These are phyloP conservation scores for Mellilla xanthometata DNA, from an alignment of 2,888 invertebrate genomes.

Conservation along the genomic window DNA sequence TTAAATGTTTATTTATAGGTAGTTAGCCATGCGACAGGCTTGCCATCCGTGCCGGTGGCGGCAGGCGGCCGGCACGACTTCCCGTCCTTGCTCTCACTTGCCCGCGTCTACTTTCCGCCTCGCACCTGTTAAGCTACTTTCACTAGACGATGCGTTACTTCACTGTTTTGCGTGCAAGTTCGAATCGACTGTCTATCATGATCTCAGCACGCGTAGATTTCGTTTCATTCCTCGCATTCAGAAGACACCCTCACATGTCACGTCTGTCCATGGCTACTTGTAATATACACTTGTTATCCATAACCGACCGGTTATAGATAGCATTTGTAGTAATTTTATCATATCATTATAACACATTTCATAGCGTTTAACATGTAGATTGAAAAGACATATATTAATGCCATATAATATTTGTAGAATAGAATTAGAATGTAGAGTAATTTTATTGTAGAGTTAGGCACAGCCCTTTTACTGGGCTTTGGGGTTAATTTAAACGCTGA, in stretches of 20 bases:
- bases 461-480: conserved; percentile 56
- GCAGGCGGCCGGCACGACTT: background rate
- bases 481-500: conserved; percentile 32
- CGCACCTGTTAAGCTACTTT: background rate
- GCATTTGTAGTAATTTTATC: conserved; percentile 56
- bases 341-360: conserved; percentile 77
- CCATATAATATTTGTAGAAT: conserved; percentile 55
- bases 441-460: conserved; percentile 53
- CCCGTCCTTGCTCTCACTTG: background rate
- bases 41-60: conserved; percentile 20
- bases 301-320: conserved; percentile 17
- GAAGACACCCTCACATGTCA: conserved; percentile 20
- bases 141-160: too few species aligned
- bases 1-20: conserved; percentile 48
- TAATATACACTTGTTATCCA: conserved; percentile 39
- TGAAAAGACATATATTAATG: conserved; percentile 64
- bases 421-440: conserved; percentile 53
- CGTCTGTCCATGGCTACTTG: conserved; percentile 38
- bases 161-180: too few species aligned
- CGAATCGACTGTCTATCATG: too few species aligned
- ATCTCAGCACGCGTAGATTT: background rate
- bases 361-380: conserved; percentile 70
- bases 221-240: background rate
- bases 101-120: conserved; percentile 9
- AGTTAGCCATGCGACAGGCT: conserved; percentile 44